Evolutionary conservation across 2,888 invertebrate species (phyloP).

Genomic region (Euproctis similis): DNA sequence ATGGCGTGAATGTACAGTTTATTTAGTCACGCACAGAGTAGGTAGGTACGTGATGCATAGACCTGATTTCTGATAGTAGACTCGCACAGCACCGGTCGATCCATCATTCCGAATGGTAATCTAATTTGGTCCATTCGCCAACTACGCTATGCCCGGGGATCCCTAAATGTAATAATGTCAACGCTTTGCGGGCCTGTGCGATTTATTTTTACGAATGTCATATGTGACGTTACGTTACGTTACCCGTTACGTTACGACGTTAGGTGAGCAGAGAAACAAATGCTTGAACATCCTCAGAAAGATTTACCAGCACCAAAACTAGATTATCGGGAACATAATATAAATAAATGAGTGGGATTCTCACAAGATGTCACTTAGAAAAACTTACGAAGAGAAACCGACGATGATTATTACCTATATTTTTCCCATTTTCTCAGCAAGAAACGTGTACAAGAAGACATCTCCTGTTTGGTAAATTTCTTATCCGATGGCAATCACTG

Average conservation of each 20-base stretch:
- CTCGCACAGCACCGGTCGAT: slow-evolving; percentile 35
- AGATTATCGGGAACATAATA: too few relatives aligned
- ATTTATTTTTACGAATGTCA: slow-evolving; percentile 43
- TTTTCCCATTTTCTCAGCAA: too few relatives aligned
- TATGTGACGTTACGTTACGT: slow-evolving; percentile 13
- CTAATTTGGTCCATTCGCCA: slow-evolving; percentile 58
- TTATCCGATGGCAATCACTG: too few relatives aligned
- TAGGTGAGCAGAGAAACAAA: slow-evolving; percentile 1
- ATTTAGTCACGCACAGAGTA: too few relatives aligned
- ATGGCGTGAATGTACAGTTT: too few relatives aligned
- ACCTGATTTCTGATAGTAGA: slow-evolving; percentile 36
- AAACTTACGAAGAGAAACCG: too few relatives aligned
- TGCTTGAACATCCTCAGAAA: background rate
- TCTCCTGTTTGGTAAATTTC: too few relatives aligned
- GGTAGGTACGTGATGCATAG: slow-evolving; percentile 9
- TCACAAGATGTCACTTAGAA: too few relatives aligned
- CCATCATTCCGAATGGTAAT: slow-evolving; percentile 67
- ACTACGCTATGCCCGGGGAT: slow-evolving; percentile 35
- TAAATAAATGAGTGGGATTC: too few relatives aligned
- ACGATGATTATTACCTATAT: too few relatives aligned
- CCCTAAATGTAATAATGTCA: slow-evolving; percentile 57
- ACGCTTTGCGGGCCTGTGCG: slow-evolving; percentile 40
- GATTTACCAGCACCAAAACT: background rate
- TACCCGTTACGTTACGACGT: slow-evolving; percentile 4
- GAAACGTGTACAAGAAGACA: too few relatives aligned